Base-by-base conservation (phyloP, 1,140 invertebrate species). In the Belonocnema kinseyi region DNA sequence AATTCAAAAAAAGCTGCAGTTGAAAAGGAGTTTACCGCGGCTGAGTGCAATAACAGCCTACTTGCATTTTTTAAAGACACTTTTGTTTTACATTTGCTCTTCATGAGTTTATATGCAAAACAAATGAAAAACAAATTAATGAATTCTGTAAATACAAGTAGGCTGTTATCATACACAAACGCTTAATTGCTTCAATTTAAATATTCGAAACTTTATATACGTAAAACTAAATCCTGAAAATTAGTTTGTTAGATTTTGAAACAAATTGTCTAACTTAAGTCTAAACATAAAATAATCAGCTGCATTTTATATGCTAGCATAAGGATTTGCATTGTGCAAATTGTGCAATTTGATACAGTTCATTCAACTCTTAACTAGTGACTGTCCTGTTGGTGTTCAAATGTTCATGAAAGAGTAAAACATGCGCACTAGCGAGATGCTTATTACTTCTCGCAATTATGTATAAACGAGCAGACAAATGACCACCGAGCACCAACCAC, bases 301-400 rank as follows among this genome's bases (percentile, higher is more conserved):
- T 66, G 61, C 61, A 66, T 40, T 33, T 66, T 66, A 66, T 66
- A 13, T 66, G 61, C 40, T 26, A 66, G 26, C 10, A 33, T 13
- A 10, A 66, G 33, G 33, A 66, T 33, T 66, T 16, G 14, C n/a
- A 46, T 66, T 66, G 46, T 66, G 61, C 61, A 66, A 66, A 21
- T 66, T 66, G 40, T 66, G 61, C 33, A 66, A 66, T 66, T 66
- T 66, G 61, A 66, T 66, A 66, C 61, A 66, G 61, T 66, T 66
- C 61, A 66, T 16, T 66, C 61, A 66, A 66, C 61, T 66, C 61
- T n/a, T n/a, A 10, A 40, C 8, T 12, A 33, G 61, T 66, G 61
- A 16, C 40, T 66, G 40, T 66, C 61, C 61, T 66, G 40, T 46
- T 46, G 26, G 61, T 66, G 61, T 66, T 66, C 61, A 40, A 14